These are phyloP conservation scores for Darevskia nairensis DNA, from an alignment of 2,797 vertebrate genomes.

Conservation along the genomic window DNA sequence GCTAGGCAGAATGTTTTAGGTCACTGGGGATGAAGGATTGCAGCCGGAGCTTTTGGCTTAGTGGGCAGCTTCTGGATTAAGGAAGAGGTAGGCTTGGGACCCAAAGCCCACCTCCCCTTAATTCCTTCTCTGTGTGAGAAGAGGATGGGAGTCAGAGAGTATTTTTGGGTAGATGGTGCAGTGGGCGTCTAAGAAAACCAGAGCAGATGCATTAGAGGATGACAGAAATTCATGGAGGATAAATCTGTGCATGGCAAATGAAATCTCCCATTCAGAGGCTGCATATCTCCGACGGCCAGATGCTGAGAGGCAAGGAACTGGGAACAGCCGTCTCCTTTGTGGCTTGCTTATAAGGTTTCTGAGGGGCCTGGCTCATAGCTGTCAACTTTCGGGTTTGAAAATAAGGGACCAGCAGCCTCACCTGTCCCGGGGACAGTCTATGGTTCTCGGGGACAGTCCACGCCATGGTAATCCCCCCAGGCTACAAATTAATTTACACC, in stretches of 20 bases:
- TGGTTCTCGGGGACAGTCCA: no score
- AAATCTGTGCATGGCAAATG: background rate
- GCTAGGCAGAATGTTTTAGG: no score
- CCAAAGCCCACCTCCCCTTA: no score
- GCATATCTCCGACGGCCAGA: background rate
- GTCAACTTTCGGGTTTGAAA: no score
- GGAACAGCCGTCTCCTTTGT: background rate
- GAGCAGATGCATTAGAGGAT: background rate
- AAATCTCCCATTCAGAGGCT: background rate
- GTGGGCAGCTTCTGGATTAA: background rate
- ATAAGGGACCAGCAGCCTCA: no score
- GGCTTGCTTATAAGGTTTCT: background rate
- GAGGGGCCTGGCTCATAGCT: no score
- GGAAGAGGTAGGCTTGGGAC: background rate
- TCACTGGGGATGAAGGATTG: background rate
- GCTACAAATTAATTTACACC: no score
- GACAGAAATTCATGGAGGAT: background rate
- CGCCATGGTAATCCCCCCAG: no score
- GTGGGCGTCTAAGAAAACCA: background rate
- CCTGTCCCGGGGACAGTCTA: no score
- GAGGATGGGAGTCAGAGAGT: no score
- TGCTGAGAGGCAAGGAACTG: background rate
- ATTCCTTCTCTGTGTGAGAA: background rate
- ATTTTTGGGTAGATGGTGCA: no score
- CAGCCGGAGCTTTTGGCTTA: background rate